phyloP scores from a whole-genome alignment of 2,888 invertebrate species.

The Agonopterix alstromeriana region DNA sequence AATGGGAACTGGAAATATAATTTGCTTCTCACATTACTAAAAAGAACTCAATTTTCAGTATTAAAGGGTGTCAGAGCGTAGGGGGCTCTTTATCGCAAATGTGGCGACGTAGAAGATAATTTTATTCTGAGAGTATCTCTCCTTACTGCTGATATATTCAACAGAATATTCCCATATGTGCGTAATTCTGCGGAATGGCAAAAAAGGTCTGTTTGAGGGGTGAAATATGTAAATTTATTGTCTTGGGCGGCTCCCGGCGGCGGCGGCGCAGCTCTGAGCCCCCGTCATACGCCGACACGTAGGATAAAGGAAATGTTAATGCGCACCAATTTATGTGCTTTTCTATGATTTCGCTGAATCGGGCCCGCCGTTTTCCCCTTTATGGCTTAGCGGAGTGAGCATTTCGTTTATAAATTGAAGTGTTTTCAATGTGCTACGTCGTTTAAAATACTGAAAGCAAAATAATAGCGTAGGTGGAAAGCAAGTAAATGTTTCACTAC shows the following conservation, averaged over 20 bases:
- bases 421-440: slow-evolving; percentile 28
- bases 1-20: neutral
- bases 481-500: neutral
- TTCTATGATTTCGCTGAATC: slow-evolving; percentile 77
- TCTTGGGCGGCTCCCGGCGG: slow-evolving; percentile 67
- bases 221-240: slow-evolving; percentile 78
- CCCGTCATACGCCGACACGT: slow-evolving; percentile 76
- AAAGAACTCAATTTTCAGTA: slow-evolving; percentile 17
- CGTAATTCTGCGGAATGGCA: slow-evolving; percentile 77
- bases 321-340: slow-evolving; percentile 75
- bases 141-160: slow-evolving; percentile 75
- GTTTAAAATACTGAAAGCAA: slow-evolving; percentile 9
- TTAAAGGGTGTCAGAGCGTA: slow-evolving; percentile 40
- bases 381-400: slow-evolving; percentile 42
- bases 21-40: slow-evolving; percentile 7
- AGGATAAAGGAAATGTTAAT: slow-evolving; percentile 77
- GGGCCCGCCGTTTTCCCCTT: slow-evolving; percentile 59
- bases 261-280: slow-evolving; percentile 41
- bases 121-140: slow-evolving; percentile 75
- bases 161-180: slow-evolving; percentile 77
- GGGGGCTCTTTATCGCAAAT: slow-evolving; percentile 62
- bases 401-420: slow-evolving; percentile 53
- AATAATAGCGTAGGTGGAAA: neutral
- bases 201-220: slow-evolving; percentile 77
- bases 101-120: slow-evolving; percentile 69